These are phyloP conservation scores for Dichetophora obliterata DNA, from an alignment of 2,888 invertebrate genomes.

Conservation along the genomic window DNA sequence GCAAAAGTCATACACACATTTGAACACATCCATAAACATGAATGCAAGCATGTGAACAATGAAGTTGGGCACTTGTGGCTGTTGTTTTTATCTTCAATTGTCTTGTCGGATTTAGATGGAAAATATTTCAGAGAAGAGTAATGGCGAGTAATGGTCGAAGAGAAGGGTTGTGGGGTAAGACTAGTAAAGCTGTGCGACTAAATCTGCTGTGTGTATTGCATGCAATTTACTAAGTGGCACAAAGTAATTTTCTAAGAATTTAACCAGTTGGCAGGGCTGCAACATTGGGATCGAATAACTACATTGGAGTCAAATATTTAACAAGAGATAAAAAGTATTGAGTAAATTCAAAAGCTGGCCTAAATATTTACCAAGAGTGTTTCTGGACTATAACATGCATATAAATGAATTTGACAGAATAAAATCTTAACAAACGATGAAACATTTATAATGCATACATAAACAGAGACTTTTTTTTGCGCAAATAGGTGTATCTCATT, in stretches of 20 bases:
- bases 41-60: not conserved
- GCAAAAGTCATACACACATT: not conserved
- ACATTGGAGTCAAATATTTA: not conserved
- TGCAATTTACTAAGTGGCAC: conserved; percentile 29
- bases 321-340: too few species aligned
- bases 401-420: too few species aligned
- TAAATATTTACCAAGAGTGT: too few species aligned
- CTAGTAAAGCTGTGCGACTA: not conserved
- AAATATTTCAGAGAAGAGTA: not conserved
- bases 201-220: not conserved
- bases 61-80: not conserved
- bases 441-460: too few species aligned
- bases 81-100: conserved; percentile 32
- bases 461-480: too few species aligned
- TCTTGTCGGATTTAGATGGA: conserved; percentile 4
- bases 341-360: too few species aligned
- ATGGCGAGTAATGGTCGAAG: not conserved
- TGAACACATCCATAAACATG: not conserved
- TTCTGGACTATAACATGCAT: too few species aligned
- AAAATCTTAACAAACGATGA: too few species aligned
- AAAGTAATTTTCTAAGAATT: conserved; percentile 11
- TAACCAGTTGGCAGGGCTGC: not conserved
- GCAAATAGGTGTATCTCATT: too few species aligned
- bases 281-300: too few species aligned
- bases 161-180: not conserved